Base-by-base conservation (phyloP, 2,113 vertebrate species). In the Pachypanchax playfairii region DNA sequence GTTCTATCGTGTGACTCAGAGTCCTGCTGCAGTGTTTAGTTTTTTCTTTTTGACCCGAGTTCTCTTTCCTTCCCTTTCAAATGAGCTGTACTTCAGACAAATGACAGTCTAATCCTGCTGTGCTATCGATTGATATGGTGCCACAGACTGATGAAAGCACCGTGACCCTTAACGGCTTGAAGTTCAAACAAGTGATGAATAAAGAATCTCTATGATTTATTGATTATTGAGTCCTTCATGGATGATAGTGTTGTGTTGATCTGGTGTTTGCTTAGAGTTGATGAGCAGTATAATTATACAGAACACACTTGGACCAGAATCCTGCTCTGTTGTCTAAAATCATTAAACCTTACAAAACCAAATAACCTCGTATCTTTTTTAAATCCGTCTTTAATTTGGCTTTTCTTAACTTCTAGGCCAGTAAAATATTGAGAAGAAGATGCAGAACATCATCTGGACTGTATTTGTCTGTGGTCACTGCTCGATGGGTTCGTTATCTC, bases 201-300 rank as follows among this genome's bases (percentile, higher is more conserved):
- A 69, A 70, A 56, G 43, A 3, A 65, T 63, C 39, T 8, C 36
- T 55, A 1, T 39, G 36, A 76, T 70, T 29, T 75, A 86, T 82
- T 78, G 83, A 80, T 86, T 68, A 48, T 52, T 5, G 12, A 50
- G 77, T 73, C 82, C 73, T 83, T 83, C 46, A 29, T 4, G 5
- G 69, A 62, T 43, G 59, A 73, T 67, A 79, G 8, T 75, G 55
- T 77, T 68, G 54, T 80, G 68, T 57, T 63, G 60, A 79, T 79
- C 59, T 48, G 44, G 24, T 22, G 25, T 56, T 71, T 60, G 42
- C 39, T 56, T 31, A 33, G 11, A 66, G 47, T 10, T 69, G 68
- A 71, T 60, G 33, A 67, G 57, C 15, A 3, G 26, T 54, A 50
- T 73, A 67, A 70, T 64, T 65, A 54, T 36, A 52, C 0, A 0